phyloP scores from a whole-genome alignment of 2,797 vertebrate genomes.

The Xerus rutilus region DNA sequence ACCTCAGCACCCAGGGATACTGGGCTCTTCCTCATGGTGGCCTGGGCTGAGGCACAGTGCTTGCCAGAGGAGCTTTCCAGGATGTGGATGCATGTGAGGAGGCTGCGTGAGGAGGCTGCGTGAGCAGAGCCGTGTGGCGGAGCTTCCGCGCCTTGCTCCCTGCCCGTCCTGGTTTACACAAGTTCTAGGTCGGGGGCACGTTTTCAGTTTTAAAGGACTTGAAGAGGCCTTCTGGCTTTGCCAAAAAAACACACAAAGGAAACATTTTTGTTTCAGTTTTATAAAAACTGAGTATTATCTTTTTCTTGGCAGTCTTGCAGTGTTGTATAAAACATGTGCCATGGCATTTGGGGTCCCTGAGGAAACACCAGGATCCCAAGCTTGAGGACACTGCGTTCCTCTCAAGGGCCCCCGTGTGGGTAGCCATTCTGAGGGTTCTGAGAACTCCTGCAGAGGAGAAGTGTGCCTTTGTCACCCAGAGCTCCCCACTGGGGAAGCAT shows the following conservation, averaged over 20 bases:
- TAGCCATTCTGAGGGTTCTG: background rate
- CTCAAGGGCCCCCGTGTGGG: background rate
- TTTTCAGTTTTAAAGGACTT: background rate
- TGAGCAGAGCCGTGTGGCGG: background rate
- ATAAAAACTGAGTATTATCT: background rate
- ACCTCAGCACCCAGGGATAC: background rate
- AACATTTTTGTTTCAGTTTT: background rate
- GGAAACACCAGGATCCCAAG: background rate
- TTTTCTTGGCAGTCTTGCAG: constrained; percentile 1
- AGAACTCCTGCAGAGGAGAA: background rate
- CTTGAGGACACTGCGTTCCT: background rate
- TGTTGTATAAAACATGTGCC: background rate
- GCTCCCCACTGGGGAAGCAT: background rate
- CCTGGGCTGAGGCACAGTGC: background rate
- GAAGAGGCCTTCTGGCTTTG: background rate
- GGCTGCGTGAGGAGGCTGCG: background rate
- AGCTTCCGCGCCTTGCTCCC: background rate
- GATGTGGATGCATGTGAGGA: background rate
- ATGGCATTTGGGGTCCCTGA: background rate
- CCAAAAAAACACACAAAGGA: background rate
- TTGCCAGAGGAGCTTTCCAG: background rate
- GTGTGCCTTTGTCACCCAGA: background rate
- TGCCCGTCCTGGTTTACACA: background rate
- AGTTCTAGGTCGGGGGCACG: background rate
- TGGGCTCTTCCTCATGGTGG: background rate